phyloP scores from a whole-genome alignment of 2,113 vertebrate species.

The Abramis brama region DNA sequence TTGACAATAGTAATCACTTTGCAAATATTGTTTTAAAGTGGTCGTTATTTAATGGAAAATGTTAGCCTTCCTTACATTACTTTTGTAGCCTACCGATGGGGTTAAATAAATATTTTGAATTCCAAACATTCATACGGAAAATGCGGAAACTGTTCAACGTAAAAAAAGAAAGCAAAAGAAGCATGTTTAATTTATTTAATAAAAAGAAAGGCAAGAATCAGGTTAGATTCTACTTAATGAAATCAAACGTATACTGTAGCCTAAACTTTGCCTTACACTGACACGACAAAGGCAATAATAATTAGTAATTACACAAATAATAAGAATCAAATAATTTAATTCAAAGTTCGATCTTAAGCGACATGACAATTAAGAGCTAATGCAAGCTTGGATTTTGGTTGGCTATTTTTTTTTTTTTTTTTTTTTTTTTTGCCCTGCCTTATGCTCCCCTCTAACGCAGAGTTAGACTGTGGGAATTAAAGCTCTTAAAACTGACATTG shows the following conservation, averaged over 20 bases:
- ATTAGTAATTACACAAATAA: not conserved
- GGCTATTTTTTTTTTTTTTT: not conserved
- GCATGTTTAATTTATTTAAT: not conserved
- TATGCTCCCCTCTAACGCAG: not conserved
- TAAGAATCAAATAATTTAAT: not conserved
- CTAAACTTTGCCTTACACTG: not conserved
- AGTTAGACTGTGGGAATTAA: not conserved
- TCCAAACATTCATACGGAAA: not conserved
- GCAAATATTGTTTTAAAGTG: conserved; percentile 1
- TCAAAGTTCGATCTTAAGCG: not conserved
- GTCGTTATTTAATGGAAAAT: not conserved
- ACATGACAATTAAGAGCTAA: not conserved
- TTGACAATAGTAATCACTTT: conserved; percentile 10
- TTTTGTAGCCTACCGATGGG: not conserved
- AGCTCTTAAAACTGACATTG: not conserved
- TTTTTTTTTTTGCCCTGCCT: no score
- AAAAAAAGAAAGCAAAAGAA: not conserved
- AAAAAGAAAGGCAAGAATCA: not conserved
- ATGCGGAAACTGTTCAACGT: not conserved
- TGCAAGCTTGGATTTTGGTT: not conserved
- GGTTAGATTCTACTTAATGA: not conserved
- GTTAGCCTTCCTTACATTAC: not conserved
- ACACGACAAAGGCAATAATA: not conserved
- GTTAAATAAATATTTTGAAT: not conserved
- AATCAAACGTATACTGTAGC: not conserved